Conservation (phyloP, 2,888 invertebrate genomes). For the Diadegma fenestrale region DNA sequence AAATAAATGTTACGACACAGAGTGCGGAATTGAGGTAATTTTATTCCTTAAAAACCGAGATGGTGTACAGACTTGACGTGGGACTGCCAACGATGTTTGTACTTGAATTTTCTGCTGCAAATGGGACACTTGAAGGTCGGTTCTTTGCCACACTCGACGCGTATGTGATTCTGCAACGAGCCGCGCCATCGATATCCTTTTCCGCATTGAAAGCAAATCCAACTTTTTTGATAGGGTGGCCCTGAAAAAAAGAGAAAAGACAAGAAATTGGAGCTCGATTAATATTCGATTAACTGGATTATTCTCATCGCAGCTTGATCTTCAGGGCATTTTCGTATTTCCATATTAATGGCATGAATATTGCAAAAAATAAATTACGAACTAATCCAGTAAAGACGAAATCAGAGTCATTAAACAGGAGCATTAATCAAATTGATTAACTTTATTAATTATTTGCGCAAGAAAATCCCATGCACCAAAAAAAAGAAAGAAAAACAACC, state of each 20-base stretch:
- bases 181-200: conserved; percentile 80
- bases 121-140: conserved; percentile 79
- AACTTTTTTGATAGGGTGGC: conserved; percentile 68
- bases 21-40: background rate
- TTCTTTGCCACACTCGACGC: conserved; percentile 81
- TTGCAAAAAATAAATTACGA: background rate
- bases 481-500: conserved; percentile 4
- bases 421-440: conserved; percentile 6
- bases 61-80: conserved; percentile 75
- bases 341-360: conserved; percentile 26
- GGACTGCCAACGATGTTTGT: conserved; percentile 79
- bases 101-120: conserved; percentile 80
- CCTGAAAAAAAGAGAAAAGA: conserved; percentile 75
- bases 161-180: conserved; percentile 79
- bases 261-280: conserved; percentile 53
- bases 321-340: background rate
- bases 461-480: background rate
- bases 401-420: background rate
- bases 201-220: conserved; percentile 78
- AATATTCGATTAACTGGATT: conserved; percentile 32
- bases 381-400: background rate
- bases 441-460: conserved; percentile 4
- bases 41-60: conserved; percentile 55
- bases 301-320: background rate
- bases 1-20: background rate